phyloP scores from a whole-genome alignment of 2,797 vertebrate species.

The Onychomys arenicola region DNA sequence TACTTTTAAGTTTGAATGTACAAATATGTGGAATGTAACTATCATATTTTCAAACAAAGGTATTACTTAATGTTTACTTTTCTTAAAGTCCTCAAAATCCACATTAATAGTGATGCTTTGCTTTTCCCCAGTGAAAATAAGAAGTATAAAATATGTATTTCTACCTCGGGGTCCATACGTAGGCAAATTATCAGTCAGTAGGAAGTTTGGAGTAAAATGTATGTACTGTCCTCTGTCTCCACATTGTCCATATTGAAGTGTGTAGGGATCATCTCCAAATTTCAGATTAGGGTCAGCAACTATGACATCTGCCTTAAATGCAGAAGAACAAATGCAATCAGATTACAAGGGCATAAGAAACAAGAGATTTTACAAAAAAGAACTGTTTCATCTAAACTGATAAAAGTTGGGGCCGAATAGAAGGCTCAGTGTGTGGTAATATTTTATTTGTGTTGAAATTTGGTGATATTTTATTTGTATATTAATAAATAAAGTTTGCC shows the following conservation, averaged over 20 bases:
- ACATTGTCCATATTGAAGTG: slow-evolving; percentile 87
- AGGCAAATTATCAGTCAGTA: slow-evolving; percentile 74
- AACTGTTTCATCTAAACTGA: not conserved
- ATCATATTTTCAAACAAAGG: not conserved
- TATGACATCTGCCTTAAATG: slow-evolving; percentile 86
- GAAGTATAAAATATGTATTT: slow-evolving; percentile 37
- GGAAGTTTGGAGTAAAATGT: slow-evolving; percentile 88
- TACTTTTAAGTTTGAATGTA: slow-evolving; percentile 52
- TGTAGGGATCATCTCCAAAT: slow-evolving; percentile 86
- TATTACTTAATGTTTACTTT: not conserved
- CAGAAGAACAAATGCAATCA: not conserved
- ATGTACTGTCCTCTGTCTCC: slow-evolving; percentile 86
- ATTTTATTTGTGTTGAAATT: too few species aligned
- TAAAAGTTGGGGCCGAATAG: not conserved
- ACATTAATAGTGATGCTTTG: not conserved
- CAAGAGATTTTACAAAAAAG: not conserved
- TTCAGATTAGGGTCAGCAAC: slow-evolving; percentile 80
- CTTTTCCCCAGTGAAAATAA: slow-evolving; percentile 28
- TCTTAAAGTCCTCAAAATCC: slow-evolving; percentile 18
- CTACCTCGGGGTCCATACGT: slow-evolving; percentile 87
- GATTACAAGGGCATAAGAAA: not conserved
- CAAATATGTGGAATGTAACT: not conserved
- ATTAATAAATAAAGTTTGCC: too few species aligned
- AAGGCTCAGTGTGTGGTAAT: not conserved
- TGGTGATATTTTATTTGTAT: too few species aligned